Conservation (phyloP, 2,113 vertebrate species). For the Dendropsophus ebraccatus region DNA sequence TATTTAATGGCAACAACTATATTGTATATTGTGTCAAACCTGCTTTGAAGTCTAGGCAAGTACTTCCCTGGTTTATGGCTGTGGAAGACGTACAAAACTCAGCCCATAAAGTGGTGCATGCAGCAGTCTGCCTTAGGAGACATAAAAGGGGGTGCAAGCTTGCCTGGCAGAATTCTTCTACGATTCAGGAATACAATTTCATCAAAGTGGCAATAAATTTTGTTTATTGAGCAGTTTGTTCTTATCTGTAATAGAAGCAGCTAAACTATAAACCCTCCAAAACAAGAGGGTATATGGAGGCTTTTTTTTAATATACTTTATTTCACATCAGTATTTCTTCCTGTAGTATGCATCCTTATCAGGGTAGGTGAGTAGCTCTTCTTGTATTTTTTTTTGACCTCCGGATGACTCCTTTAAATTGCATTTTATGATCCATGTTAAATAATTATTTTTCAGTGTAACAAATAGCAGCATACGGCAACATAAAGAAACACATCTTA, state of each 20-base stretch:
- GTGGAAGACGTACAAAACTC: background rate
- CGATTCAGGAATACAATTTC: slow-evolving; percentile 34
- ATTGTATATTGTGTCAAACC: background rate
- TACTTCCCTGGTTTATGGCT: background rate
- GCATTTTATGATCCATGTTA: too few relatives aligned
- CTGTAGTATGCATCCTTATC: background rate
- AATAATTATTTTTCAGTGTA: background rate
- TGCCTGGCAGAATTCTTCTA: slow-evolving; percentile 5
- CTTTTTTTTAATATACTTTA: background rate
- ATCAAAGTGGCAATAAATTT: slow-evolving; percentile 35
- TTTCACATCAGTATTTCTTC: background rate
- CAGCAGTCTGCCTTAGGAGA: background rate
- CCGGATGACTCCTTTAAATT: too few relatives aligned
- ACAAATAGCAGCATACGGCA: background rate
- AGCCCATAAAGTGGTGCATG: slow-evolving; percentile 15
- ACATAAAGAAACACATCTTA: background rate
- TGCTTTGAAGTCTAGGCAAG: background rate
- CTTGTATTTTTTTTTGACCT: too few relatives aligned
- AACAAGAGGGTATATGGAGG: background rate
- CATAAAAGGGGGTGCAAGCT: background rate
- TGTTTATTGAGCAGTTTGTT: slow-evolving; percentile 32
- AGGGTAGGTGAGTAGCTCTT: too few relatives aligned
- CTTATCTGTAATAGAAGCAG: background rate
- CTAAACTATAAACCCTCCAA: background rate
- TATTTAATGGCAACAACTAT: background rate